Percentiles rank a stretch among this genome's conserved stretches.
These are phyloP conservation scores for Protaetia brevitarsis DNA, from an alignment of 1,140 invertebrate species.

Conservation along the genomic window DNA sequence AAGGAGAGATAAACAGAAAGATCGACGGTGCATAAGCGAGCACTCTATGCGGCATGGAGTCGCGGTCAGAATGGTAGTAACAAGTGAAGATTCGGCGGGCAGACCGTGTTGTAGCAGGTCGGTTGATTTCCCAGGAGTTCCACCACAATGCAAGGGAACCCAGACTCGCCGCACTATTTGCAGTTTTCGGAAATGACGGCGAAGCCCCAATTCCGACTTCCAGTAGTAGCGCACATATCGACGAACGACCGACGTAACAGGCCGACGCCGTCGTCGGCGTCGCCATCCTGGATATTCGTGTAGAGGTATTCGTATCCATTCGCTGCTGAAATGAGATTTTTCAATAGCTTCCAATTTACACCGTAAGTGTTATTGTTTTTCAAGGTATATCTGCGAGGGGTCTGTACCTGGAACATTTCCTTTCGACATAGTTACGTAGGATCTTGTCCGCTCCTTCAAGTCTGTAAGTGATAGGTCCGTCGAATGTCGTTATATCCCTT, in stretches of 20 bases:
- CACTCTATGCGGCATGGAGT: neutral
- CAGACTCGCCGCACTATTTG: slow-evolving; percentile 28
- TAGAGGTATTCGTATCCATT: neutral
- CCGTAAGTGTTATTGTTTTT: slow-evolving; percentile 31
- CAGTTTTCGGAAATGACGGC: slow-evolving; percentile 30
- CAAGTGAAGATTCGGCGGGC: slow-evolving; percentile 11
- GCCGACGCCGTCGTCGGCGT: neutral
- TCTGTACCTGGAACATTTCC: neutral
- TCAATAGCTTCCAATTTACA: slow-evolving; percentile 38
- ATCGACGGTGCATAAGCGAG: neutral
- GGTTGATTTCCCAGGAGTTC: slow-evolving; percentile 31
- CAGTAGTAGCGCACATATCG: slow-evolving; percentile 24
- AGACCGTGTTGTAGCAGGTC: slow-evolving; percentile 18
- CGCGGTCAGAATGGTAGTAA: neutral
- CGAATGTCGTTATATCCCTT: neutral
- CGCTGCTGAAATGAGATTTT: slow-evolving; percentile 32
- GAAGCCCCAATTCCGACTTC: slow-evolving; percentile 26
- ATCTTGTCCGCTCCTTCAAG: neutral
- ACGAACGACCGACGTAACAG: slow-evolving; percentile 25
- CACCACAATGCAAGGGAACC: slow-evolving; percentile 24
- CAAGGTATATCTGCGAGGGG: neutral
- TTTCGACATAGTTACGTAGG: no score
- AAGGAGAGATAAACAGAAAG: neutral
- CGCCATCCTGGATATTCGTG: no score
- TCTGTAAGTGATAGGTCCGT: neutral